These are phyloP conservation scores for Dermatophagoides farinae DNA, from an alignment of 1,140 invertebrate genomes.

Conservation along the genomic window DNA sequence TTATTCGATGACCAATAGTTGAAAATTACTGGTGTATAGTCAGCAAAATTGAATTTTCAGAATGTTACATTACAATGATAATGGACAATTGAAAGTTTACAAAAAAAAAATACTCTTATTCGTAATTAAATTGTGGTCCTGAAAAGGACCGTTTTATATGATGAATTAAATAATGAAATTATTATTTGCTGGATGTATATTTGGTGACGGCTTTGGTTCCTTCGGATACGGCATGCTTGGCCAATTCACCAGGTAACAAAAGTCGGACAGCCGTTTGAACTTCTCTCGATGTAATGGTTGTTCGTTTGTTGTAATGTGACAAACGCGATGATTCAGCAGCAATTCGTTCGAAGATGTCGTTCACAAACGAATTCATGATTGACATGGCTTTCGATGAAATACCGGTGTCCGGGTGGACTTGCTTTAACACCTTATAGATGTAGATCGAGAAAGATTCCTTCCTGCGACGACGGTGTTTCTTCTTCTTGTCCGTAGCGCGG, in stretches of 20 bases:
- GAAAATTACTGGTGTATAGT: no score
- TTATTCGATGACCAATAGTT: no score
- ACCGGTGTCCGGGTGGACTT: conserved; percentile 31
- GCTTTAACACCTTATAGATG: conserved; percentile 26
- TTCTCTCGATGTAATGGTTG: conserved; percentile 36
- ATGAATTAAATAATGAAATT: background rate
- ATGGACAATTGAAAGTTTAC: no score
- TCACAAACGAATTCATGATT: conserved; percentile 33
- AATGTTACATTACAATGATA: no score
- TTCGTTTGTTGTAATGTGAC: conserved; percentile 46
- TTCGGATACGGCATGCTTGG: conserved; percentile 37
- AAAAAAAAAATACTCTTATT: background rate
- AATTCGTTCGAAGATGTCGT: conserved; percentile 32
- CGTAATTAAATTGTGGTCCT: background rate
- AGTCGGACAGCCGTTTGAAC: conserved; percentile 40
- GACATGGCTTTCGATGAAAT: conserved; percentile 34
- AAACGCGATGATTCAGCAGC: conserved; percentile 43
- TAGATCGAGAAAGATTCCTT: conserved; percentile 37
- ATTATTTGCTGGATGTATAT: conserved; percentile 29
- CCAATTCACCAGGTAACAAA: conserved; percentile 38
- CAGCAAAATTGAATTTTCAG: no score
- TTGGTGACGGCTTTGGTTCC: conserved; percentile 38
- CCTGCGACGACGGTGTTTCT: conserved; percentile 14
- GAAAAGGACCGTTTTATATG: background rate
- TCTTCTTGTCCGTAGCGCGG: conserved; percentile 25